Evolutionary conservation across 37 sponge, comb jelly and placozoan genomes (phyloP), one percentile per base, ranked within the genome.

Genomic region (Chondrilla cf. caribensis): DNA sequence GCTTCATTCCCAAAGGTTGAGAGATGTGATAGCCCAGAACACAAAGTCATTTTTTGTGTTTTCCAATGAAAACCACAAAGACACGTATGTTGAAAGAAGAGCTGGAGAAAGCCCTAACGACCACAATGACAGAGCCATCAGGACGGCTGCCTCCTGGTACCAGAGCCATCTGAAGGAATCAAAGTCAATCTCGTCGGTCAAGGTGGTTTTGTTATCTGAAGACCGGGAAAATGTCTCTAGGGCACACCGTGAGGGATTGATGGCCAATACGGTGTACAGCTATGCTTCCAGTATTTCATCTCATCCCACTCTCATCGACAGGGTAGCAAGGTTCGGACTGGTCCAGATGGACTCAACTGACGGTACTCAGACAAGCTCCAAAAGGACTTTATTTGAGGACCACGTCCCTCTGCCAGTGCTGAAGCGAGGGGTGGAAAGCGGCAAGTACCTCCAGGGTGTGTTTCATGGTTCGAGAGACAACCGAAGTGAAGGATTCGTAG

Each of bases 61-160:
- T 75, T 81, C 90, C 57, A 98, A 98, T 70, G 97, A 98, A 71
- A 96, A 95, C 57, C 96, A 94, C 86, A 78, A 85, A 38, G 90
- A 89, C 51, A 94, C 94, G 0, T 97, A 79, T 73, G 57, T 85
- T 0, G 89, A 96, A 58, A 64, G 91, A 60, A 40, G 80, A 47
- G 72, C 39, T 5, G 86, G 81, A 25, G 99, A 98, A 58, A 79
- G 87, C 15, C 35, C 94, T 15, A 94, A 98, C 77, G 95, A 96
- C 71, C 80, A 90, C 19, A 98, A 96, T 84, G 99, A 98, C 75
- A 42, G 98, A 54, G 89, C 96, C 58, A 96, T 96, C 65, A 78
- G 96, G 28, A 79, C 38, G 8, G 86, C 93, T 29, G 83, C 78
- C 32, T 77, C 77, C 28, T 95, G 95, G 91, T 94, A 92, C 79